These are phyloP conservation scores for Nezara viridula DNA, from an alignment of 2,888 invertebrate species.

Conservation along the genomic window DNA sequence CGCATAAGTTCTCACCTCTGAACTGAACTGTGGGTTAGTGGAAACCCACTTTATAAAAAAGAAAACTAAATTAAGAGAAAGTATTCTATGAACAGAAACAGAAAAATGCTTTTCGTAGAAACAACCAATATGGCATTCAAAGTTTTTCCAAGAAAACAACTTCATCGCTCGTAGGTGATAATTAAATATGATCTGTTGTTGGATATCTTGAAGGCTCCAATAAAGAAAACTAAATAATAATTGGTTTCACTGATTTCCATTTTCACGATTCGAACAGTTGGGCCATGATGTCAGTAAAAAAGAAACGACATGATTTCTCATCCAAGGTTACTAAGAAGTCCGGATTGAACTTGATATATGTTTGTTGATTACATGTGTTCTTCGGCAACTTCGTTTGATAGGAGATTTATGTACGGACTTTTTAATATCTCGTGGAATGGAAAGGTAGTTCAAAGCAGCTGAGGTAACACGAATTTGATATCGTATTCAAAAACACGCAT, in stretches of 20 bases:
- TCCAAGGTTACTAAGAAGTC: neutral
- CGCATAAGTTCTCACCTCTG: too few relatives aligned
- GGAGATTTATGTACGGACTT: neutral
- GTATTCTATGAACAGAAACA: neutral
- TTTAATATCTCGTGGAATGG: too few relatives aligned
- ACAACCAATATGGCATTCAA: neutral
- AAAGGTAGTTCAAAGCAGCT: too few relatives aligned
- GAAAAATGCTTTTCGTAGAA: neutral
- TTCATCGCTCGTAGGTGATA: neutral
- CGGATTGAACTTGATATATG: neutral
- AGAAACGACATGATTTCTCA: neutral
- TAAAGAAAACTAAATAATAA: neutral
- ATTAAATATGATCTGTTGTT: neutral
- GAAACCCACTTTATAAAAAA: too few relatives aligned
- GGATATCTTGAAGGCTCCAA: neutral
- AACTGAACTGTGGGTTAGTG: too few relatives aligned
- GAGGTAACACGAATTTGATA: too few relatives aligned
- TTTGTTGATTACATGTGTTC: neutral
- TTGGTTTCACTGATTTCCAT: slow-evolving; percentile 10
- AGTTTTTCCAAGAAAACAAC: neutral
- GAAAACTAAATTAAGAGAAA: neutral
- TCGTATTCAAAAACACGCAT: too few relatives aligned
- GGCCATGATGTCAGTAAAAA: neutral
- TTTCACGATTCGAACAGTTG: neutral
- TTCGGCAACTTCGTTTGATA: neutral